A percentile compares a stretch with the other conserved stretches of the same genome.
Evolutionary conservation across 2,888 invertebrate species (phyloP).

Genomic region (Carpatolechia fugitivella): DNA sequence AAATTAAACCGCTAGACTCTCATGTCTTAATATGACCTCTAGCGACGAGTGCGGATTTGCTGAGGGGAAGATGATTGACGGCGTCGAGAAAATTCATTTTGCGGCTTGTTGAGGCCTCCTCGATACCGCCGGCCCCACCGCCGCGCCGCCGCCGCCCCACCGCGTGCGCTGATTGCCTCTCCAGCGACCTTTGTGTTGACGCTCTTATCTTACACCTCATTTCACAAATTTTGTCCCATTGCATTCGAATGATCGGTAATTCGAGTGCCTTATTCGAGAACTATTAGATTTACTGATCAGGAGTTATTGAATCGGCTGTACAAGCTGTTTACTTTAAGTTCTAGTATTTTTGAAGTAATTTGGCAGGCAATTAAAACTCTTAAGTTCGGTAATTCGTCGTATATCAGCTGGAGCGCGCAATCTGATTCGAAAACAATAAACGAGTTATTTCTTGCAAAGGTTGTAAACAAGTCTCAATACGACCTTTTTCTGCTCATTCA

Average conservation of each 20-base stretch:
- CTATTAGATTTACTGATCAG: slow-evolving; percentile 19
- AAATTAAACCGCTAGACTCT: slow-evolving; percentile 3
- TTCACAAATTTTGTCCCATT: slow-evolving; percentile 58
- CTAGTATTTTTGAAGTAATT: too few species aligned
- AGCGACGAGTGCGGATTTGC: slow-evolving; percentile 33
- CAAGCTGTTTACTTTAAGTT: too few species aligned
- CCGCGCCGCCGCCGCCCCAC: slow-evolving; percentile 42
- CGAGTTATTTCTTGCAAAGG: slow-evolving; percentile 38
- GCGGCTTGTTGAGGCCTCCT: slow-evolving; percentile 73
- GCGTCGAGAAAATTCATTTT: slow-evolving; percentile 75
- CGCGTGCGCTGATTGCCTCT: slow-evolving; percentile 59
- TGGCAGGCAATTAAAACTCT: too few species aligned
- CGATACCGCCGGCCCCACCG: slow-evolving; percentile 51
- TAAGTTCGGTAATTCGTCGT: slow-evolving; percentile 21
- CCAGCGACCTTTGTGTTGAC: slow-evolving; percentile 57
- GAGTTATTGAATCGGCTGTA: not conserved
- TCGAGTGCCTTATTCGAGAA: slow-evolving; percentile 38
- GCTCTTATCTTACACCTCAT: slow-evolving; percentile 62
- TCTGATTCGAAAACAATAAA: slow-evolving; percentile 7
- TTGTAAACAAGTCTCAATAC: slow-evolving; percentile 58
- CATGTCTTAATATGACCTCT: not conserved
- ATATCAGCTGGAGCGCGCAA: not conserved
- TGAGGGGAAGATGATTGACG: slow-evolving; percentile 77
- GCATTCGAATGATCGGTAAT: slow-evolving; percentile 42
- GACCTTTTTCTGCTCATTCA: slow-evolving; percentile 74